Evolutionary conservation across 2,113 vertebrate species (phyloP).

Genomic region (Chaenocephalus aceratus): DNA sequence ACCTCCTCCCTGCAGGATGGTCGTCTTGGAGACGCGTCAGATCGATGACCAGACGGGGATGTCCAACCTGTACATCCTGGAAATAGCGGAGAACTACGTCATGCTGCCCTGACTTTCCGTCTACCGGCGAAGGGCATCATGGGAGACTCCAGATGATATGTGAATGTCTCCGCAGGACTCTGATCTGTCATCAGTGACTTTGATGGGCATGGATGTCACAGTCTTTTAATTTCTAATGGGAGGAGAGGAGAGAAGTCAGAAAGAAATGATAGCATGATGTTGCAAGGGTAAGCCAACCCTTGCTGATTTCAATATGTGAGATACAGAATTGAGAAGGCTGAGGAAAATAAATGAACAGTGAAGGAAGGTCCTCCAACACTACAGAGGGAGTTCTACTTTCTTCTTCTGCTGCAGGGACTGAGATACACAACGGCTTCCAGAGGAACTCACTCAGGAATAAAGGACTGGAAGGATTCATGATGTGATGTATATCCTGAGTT

Average conservation of each 20-base stretch:
- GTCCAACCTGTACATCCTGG: slow-evolving; percentile 90
- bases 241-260: slow-evolving; percentile 1
- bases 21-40: slow-evolving; percentile 87
- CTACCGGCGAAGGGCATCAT: background rate
- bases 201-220: background rate
- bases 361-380: slow-evolving; percentile 16
- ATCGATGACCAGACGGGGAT: slow-evolving; percentile 82
- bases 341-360: slow-evolving; percentile 12
- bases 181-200: background rate
- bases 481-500: slow-evolving; percentile 6
- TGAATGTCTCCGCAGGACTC: slow-evolving; percentile 26
- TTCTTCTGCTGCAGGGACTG: slow-evolving; percentile 4
- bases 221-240: slow-evolving; percentile 18
- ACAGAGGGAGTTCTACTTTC: slow-evolving; percentile 9
- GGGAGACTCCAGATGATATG: slow-evolving; percentile 4
- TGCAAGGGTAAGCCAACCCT: slow-evolving; percentile 1
- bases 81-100: slow-evolving; percentile 79
- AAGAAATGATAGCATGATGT: slow-evolving; percentile 1
- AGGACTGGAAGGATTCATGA: slow-evolving; percentile 3
- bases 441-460: slow-evolving; percentile 7
- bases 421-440: background rate
- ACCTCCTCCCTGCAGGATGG: slow-evolving; percentile 76
- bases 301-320: slow-evolving; percentile 25
- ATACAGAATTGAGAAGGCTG: slow-evolving; percentile 31
- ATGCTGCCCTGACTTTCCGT: slow-evolving; percentile 66